These are phyloP conservation scores for Callinectes sapidus DNA, from an alignment of 2,888 invertebrate genomes.

Conservation along the genomic window DNA sequence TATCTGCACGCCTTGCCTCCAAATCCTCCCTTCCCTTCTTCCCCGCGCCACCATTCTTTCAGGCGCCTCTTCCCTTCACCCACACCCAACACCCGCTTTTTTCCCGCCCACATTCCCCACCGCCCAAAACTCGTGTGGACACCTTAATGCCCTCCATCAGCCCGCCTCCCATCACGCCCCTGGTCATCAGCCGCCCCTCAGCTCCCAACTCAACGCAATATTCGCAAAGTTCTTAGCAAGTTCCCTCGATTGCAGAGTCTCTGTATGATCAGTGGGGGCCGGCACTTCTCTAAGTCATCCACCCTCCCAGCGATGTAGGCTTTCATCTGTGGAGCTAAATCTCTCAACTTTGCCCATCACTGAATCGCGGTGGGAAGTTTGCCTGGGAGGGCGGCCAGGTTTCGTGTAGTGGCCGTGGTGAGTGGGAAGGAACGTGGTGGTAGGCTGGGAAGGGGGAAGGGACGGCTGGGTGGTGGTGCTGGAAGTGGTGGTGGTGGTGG, in stretches of 20 bases:
- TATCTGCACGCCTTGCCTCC: not conserved
- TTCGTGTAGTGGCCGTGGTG: constrained; percentile 29
- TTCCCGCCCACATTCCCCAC: not conserved
- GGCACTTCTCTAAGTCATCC: constrained; percentile 58
- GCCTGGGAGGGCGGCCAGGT: constrained; percentile 35
- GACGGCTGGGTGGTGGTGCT: too few species aligned
- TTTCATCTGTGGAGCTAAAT: constrained; percentile 63
- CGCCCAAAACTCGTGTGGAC: constrained; percentile 27
- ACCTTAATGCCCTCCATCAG: constrained; percentile 54
- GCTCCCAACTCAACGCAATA: constrained; percentile 48
- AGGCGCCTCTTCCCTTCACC: not conserved
- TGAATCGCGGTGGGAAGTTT: constrained; percentile 48
- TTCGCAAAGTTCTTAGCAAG: constrained; percentile 56
- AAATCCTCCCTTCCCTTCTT: not conserved
- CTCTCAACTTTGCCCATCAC: constrained; percentile 62
- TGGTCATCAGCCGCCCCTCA: constrained; percentile 46
- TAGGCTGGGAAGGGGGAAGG: not conserved
- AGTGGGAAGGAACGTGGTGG: not conserved
- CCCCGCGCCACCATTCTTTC: not conserved
- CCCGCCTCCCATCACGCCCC: constrained; percentile 35
- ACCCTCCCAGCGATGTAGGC: constrained; percentile 58
- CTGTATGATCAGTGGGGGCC: constrained; percentile 56
- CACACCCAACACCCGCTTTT: constrained; percentile 21
- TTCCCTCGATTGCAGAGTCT: constrained; percentile 56
- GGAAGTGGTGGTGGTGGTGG: constrained; percentile 20